Evolutionary conservation across 2,797 vertebrate genomes (phyloP), one percentile per base, ranked within the genome.

Genomic region (Neostethus bicornis): DNA sequence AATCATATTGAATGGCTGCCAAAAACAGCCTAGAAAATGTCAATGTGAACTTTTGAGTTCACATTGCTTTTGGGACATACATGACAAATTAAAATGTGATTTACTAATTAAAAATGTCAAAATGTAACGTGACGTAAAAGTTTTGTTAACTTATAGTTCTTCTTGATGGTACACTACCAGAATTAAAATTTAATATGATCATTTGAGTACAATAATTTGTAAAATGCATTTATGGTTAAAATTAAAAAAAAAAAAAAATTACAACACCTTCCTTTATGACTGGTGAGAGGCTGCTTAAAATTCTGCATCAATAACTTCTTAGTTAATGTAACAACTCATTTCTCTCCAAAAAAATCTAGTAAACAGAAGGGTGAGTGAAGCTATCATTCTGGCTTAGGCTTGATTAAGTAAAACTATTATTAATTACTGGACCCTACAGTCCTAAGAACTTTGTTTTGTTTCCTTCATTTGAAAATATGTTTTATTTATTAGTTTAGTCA

Each of bases 401-500:
- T 81, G 73, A 75, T 88, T 76, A 82, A 82, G 77, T 70, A 81
- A 85, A 79, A 78, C 54, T 51, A 76, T 51, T 51, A 65, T 89
- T 85, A 84, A 85, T 89, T 81, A 88, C 73, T 23, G 3, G 56
- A 73, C 61, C 46, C 61, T 11, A 25, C 64, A 57, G 70, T 80
- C 52, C 58, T 75, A 49, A 44, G 58, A 21, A 64, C 79, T 76
- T 88, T 87, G 81, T 81, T 83, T 81, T 76, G 66, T 55, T 73
- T 77, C 81, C 77, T 79, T 75, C 80, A 73, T 66, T 85, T 77
- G 88, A 78, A 79, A 88, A 88, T 77, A 88, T 90, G 87, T 91
- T 94, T 94, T 92, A 91, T 93, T 91, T 92, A 94, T 93, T 90
- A 87, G 87, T 87, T 94, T 91, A 92, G 89, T 93, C 91, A 90